A percentile compares a stretch with the other conserved stretches of the same genome.
phyloP scores from a whole-genome alignment of 1,140 invertebrate species.

The Steinernema khuongi region DNA sequence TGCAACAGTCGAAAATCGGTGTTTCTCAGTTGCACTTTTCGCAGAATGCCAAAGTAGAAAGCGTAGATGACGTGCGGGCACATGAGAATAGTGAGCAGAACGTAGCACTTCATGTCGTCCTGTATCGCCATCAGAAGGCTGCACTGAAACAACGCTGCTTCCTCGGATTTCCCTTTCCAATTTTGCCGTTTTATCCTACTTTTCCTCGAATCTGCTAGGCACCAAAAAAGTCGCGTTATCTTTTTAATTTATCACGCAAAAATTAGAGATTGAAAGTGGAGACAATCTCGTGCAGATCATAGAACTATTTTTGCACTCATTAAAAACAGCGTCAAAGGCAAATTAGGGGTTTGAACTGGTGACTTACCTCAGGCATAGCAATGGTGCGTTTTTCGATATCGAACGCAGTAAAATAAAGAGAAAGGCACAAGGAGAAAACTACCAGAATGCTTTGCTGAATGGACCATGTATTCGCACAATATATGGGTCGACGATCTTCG shows the following conservation, averaged over 20 bases:
- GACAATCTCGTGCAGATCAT: too few relatives aligned
- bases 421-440: slow-evolving; percentile 21
- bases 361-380: not conserved
- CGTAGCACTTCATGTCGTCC: slow-evolving; percentile 8
- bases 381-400: slow-evolving; percentile 16
- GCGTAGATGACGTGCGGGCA: not conserved
- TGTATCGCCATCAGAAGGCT: slow-evolving; percentile 4
- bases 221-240: too few relatives aligned
- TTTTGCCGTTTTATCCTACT: too few relatives aligned
- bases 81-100: not conserved
- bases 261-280: too few relatives aligned
- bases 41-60: not conserved
- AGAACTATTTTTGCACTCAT: too few relatives aligned
- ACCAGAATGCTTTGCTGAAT: slow-evolving; percentile 30
- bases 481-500: slow-evolving; percentile 14
- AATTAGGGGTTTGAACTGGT: too few relatives aligned
- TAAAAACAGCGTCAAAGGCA: too few relatives aligned
- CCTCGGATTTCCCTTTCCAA: too few relatives aligned
- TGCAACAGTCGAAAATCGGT: not conserved
- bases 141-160: slow-evolving; percentile 3
- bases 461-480: slow-evolving; percentile 27
- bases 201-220: too few relatives aligned
- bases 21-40: not conserved
- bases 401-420: slow-evolving; percentile 33
- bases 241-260: too few relatives aligned